A percentile compares a stretch with the other conserved stretches of the same genome.
Conservation (phyloP, 2,113 vertebrate species). For the Lutjanus erythropterus region DNA sequence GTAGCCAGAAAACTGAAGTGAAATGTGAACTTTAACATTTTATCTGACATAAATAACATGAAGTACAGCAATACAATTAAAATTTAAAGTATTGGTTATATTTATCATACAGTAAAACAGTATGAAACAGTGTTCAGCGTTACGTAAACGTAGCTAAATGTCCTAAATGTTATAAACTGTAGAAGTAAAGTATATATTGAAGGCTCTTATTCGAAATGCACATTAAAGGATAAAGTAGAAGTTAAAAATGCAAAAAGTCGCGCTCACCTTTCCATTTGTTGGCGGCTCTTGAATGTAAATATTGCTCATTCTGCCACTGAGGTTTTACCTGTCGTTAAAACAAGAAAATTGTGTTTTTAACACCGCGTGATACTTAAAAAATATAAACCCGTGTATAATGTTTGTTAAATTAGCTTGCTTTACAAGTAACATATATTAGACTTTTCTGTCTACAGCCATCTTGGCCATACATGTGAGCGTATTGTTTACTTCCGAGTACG, state of each 20-base stretch:
- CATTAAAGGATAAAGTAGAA: not conserved
- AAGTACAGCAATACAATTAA: not conserved
- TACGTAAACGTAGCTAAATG: not conserved
- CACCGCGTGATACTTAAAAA: not conserved
- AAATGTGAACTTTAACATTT: not conserved
- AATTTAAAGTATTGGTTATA: fast-evolving
- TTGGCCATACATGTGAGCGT: constrained; percentile 2
- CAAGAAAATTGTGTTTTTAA: not conserved
- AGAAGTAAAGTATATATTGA: not conserved
- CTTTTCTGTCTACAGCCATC: constrained; percentile 42
- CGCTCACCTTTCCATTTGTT: constrained; percentile 94
- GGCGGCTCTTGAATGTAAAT: constrained; percentile 99
- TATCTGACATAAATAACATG: not conserved
- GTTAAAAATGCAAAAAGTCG: not conserved
- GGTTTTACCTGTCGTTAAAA: not conserved
- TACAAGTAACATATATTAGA: not conserved
- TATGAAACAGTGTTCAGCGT: not conserved
- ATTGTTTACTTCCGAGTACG: constrained; percentile 55
- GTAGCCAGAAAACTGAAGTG: fast-evolving
- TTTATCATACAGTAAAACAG: too few relatives aligned
- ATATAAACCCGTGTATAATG: fast-evolving
- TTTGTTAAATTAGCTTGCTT: not conserved
- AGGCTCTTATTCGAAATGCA: not conserved
- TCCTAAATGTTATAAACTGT: not conserved
- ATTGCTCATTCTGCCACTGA: constrained; percentile 89